Evolutionary conservation across 2,797 vertebrate species (phyloP), one percentile per base, ranked within the genome.

Genomic region (Psittacula derbiana): DNA sequence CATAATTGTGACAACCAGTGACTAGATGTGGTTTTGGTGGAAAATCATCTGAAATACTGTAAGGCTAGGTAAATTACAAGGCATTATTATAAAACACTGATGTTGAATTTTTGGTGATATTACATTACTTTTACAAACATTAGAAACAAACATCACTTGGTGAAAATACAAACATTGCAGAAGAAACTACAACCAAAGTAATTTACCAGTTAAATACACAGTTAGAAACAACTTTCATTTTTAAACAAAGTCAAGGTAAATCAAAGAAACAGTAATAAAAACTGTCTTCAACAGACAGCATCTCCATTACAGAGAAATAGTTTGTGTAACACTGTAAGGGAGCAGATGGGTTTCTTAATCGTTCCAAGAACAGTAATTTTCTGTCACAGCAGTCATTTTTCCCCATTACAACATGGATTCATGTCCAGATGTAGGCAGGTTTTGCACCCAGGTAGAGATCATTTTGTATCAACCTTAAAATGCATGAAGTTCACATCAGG

Each of bases 41-140:
- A 95, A 96, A 94, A 89, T 17, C 44, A 12, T 71, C 90, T 69
- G 93, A 80, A 85, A 92, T 88, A 55, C 78, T 44, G 92, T 97
- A 97, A 97, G 97, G 97, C 97, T 95, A 92, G 75, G 83, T 94
- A 96, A 89, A 87, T 81, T 61, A 96, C 95, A 97, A 97, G 96
- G 95, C 97, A 96, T 94, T 96, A 86, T 94, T 96, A 97, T 81
- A 94, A 97, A 97, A 96, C 2, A 11, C 62, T 13, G 57, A 41
- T 70, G 75, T 79, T 44, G 52, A 85, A 87, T 64, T 91, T 93
- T 41, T 71, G 69, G 78, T 96, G 93, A 49, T 60, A 81, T 16
- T 71, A 82, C 70, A 55, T 89, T 62, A 61, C 61, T 69, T 87
- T 78, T 86, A 88, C 78, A 91, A 93, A 96, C 40, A 43, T 78